Base-by-base conservation (phyloP, 2,888 invertebrate genomes). In the Drosophila pseudotakahashii region DNA sequence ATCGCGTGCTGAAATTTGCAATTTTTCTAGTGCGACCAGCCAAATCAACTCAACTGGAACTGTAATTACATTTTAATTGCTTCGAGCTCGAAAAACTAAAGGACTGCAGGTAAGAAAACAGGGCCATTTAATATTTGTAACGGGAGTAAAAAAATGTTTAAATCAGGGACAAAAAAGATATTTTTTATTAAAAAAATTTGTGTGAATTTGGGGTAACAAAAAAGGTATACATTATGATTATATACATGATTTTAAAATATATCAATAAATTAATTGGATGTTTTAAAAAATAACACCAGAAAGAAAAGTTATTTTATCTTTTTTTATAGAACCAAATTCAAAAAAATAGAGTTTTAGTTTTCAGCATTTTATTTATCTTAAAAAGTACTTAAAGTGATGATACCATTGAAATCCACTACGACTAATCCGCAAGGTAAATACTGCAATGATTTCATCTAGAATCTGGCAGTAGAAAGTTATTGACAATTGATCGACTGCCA, bases 1-100 rank as follows among this genome's bases (percentile, higher is more conserved):
- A 73, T 81, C 75, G 79, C 85, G 76, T 76, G 87, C 51, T 44
- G 13, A 57, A 57, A 30, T 60, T 52, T 53, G 44, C 45, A 37
- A 32, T 53, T 53, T 66, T 64, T 47, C 53, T 67, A 64, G 64
- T 64, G 67, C 67, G 67, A 53, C 67, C 37, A 52, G 64, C 37
- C 37, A 26, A 45, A 47, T 16, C 30, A 55, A 68, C 69, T 48
- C 52, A 59, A 16, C 71, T 41, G 59, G 47, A 59, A 36, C 52
- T 37, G 10, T 63, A 72, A 77, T 55, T 63, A 68, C 42, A 42
- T 32, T 47, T 32, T 54, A 63, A 51, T 54, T 53, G 48, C 48
- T 53, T 39, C 26, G 37, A 60, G 47, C 36, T 53, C 51, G 44
- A 50, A 51, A 34, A 50, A 26, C 44, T 26, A 39, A 36, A 13